Base-by-base conservation (phyloP, 2,113 vertebrate species). In the Percina caprodes region DNA sequence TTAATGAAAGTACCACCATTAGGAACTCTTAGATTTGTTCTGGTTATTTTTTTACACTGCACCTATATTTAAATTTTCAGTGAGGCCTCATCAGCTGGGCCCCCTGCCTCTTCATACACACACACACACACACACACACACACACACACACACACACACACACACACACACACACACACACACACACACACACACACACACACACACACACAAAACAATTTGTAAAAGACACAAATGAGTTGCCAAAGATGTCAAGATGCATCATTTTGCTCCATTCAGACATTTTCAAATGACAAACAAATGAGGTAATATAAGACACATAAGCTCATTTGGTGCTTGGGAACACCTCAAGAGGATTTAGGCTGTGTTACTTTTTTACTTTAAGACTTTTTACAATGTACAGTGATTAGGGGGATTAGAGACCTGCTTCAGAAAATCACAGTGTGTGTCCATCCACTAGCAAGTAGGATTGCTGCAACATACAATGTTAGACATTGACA, bases 61-160 rank as follows among this genome's bases (percentile, higher is more conserved):
- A 24, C 15, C 15, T 46, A 2, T 19, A n/a, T 35, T 33, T 9
- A 5, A 5, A 21, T 26, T 42, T 42, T 42, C 10, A 42, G 39
- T 42, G 93, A 88, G 95, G 85, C 88, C 90, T 88, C 90, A 87
- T 95, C 96, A 96, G 95, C 92, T 94, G 92, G 92, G 79, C 77
- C 87, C 86, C 89, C 87, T 93, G 89, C 93, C 89, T 86, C 60
- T 79, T 46, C 65, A 72, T 71, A 42, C 13, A 58, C 59, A 85
- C 93, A 92, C 92, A 81, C 35, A 70, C 19, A 78, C 35, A 62
- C 52, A 42, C 75, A 67, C 65, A 46, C 71, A 79, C 65, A 33
- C 11, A 45, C n/a, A 58, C 80, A 67, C 24, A 45, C 45, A 51
- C 51, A 42, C 61, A 66, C 33, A 11, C 35, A 70, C 55, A 51